Conservation (phyloP, 2,888 invertebrate genomes). For the Parelbella ahira region DNA sequence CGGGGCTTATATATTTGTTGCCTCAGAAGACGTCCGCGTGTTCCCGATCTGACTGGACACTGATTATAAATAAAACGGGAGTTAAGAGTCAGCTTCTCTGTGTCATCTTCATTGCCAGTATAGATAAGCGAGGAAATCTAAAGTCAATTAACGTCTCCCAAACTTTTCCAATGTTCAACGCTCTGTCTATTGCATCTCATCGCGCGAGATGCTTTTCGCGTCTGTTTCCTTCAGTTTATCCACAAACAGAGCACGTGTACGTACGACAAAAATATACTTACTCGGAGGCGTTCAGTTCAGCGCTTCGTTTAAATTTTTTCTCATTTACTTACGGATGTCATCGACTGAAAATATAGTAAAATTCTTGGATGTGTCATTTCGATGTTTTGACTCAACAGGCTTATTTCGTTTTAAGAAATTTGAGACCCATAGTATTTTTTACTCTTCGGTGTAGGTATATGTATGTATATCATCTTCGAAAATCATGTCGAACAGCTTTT, state of each 20-base stretch:
- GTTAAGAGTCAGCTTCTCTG: constrained; percentile 39
- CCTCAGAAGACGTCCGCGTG: constrained; percentile 52
- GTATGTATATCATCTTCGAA: no score
- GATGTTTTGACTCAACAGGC: constrained; percentile 12
- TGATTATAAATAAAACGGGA: constrained; percentile 72
- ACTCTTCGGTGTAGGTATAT: no score
- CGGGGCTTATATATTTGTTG: constrained; percentile 28
- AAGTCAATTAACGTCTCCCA: constrained; percentile 9
- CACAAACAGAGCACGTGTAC: neutral
- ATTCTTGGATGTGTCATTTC: constrained; percentile 14
- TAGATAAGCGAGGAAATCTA: constrained; percentile 21
- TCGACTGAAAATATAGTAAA: constrained; percentile 18
- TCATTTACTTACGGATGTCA: constrained; percentile 14
- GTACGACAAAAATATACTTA: constrained; percentile 1
- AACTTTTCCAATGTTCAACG: neutral
- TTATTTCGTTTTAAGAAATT: constrained; percentile 8
- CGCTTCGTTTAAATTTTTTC: constrained; percentile 4
- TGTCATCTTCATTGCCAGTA: constrained; percentile 50
- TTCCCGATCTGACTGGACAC: constrained; percentile 58
- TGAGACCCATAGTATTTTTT: no score
- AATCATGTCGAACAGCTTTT: no score
- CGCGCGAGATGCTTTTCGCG: neutral
- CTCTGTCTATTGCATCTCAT: neutral
- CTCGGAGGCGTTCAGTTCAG: neutral
- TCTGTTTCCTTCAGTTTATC: neutral